Base-by-base conservation (phyloP, 2,888 invertebrate genomes). In the Fabriciana adippe region DNA sequence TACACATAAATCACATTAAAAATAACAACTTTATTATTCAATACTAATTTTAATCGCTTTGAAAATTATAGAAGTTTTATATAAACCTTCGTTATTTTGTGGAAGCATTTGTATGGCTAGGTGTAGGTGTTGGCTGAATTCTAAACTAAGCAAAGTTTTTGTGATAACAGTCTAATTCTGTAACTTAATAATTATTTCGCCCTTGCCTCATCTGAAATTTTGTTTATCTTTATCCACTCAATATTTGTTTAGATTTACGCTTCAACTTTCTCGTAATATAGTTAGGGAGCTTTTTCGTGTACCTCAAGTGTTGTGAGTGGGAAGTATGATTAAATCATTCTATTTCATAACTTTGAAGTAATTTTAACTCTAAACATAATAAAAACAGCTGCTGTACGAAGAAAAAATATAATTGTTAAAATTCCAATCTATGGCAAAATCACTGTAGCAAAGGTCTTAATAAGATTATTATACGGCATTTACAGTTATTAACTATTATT, bases 211-310 rank as follows among this genome's bases (percentile, higher is more conserved):
- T 41, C 35, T 41, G 35, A 41, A 41, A 41, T 41, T 41, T 41
- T 41, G 35, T 41, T 41, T 41, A 45, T 21, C 16, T 45, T 18
- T 21, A 21, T 57, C 21, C 8, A 45, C 18, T 2, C 26, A 59
- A 48, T 59, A 59, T 26, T 59, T 59, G 26, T 13, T 13, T 48
- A 48, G 57, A 47, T 15, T 6, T 47, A 57, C 26, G 26, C 18
- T 47, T 57, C 45, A 47, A 47, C 57, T 57, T 21, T 47, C 21
- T 57, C 47, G 47, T 57, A 26, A 47, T 57, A 47, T 45, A 57
- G 26, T 57, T 59, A 16, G 31, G n/a, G 48, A 59, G 59, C 59
- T 59, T 48, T 48, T 59, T 59, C 48, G 48, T 59, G 48, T 59
- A 48, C 48, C 16, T 59, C 6, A 48, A 6, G 48, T 11, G 16